Conservation (phyloP, 2,888 invertebrate genomes). For the Digitonthophagus gazella region DNA sequence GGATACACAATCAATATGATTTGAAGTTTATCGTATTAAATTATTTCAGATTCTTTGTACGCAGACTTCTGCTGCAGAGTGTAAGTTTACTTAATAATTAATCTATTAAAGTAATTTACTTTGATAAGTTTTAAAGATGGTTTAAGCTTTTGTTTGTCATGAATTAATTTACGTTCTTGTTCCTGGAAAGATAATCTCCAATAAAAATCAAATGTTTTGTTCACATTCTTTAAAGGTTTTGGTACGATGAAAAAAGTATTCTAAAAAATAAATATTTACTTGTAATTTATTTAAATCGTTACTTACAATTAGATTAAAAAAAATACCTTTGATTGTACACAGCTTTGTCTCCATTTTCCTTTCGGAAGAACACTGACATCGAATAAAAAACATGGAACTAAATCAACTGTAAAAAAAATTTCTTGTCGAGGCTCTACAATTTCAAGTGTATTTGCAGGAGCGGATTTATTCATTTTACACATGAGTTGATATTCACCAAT, state of each 20-base stretch:
- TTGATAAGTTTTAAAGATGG: constrained; percentile 52
- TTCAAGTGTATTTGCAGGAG: constrained; percentile 59
- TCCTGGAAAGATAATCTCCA: constrained; percentile 62
- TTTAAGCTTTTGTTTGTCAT: constrained; percentile 52
- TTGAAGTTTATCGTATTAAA: no score
- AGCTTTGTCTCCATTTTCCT: constrained; percentile 26
- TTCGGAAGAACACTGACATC: constrained; percentile 1
- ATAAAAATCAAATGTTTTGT: constrained; percentile 39
- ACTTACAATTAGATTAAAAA: neutral
- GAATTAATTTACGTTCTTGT: constrained; percentile 55
- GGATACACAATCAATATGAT: no score
- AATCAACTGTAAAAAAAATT: constrained; percentile 53
- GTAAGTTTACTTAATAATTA: no score
- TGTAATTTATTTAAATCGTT: neutral
- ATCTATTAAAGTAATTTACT: constrained; percentile 32
- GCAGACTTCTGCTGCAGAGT: no score
- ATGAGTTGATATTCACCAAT: constrained; percentile 38
- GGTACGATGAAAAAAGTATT: constrained; percentile 55
- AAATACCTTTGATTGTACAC: constrained; percentile 34
- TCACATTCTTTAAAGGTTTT: constrained; percentile 50
- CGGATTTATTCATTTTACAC: constrained; percentile 50
- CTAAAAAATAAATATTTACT: neutral
- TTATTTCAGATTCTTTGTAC: no score
- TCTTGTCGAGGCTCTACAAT: constrained; percentile 43
- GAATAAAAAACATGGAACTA: constrained; percentile 45